Evolutionary conservation across 2,113 vertebrate genomes (phyloP).

Genomic region (Macrotus californicus): DNA sequence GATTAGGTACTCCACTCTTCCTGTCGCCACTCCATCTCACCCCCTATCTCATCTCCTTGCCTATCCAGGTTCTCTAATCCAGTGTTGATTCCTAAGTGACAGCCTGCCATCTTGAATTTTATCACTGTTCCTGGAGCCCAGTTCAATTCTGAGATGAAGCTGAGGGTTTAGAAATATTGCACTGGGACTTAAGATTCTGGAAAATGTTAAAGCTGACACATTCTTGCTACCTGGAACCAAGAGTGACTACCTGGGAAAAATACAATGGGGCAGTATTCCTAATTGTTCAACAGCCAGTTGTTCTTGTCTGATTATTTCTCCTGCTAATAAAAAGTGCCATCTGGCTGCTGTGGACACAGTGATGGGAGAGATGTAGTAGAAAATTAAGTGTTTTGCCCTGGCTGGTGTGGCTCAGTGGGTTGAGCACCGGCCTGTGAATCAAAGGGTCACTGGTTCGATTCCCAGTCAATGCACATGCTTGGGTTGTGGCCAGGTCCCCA

Average conservation of each 20-base stretch:
- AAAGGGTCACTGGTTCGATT: too few species aligned
- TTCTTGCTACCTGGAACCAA: conserved; percentile 64
- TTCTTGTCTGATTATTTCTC: conserved; percentile 43
- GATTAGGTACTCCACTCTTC: neutral
- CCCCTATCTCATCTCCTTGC: neutral
- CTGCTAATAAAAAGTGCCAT: conserved; percentile 34
- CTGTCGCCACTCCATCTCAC: neutral
- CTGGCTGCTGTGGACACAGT: conserved; percentile 13
- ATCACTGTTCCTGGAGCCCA: neutral
- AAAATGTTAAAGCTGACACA: conserved; percentile 66
- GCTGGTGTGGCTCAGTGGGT: too few species aligned
- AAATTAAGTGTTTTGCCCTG: conserved; percentile 1
- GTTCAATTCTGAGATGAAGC: conserved; percentile 63
- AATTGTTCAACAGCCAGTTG: conserved; percentile 27
- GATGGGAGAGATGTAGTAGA: neutral
- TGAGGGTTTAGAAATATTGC: conserved; percentile 64
- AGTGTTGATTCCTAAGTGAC: neutral
- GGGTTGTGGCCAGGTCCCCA: too few species aligned
- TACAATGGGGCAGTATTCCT: conserved; percentile 35
- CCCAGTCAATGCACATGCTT: too few species aligned
- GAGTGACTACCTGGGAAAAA: conserved; percentile 55
- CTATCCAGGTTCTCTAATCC: neutral
- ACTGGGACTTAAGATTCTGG: conserved; percentile 63
- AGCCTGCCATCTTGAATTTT: conserved; percentile 18
- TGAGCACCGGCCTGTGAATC: too few species aligned